Evolutionary conservation across 2,797 vertebrate species (phyloP), one percentile per base, ranked within the genome.

Genomic region (Galago senegalensis): DNA sequence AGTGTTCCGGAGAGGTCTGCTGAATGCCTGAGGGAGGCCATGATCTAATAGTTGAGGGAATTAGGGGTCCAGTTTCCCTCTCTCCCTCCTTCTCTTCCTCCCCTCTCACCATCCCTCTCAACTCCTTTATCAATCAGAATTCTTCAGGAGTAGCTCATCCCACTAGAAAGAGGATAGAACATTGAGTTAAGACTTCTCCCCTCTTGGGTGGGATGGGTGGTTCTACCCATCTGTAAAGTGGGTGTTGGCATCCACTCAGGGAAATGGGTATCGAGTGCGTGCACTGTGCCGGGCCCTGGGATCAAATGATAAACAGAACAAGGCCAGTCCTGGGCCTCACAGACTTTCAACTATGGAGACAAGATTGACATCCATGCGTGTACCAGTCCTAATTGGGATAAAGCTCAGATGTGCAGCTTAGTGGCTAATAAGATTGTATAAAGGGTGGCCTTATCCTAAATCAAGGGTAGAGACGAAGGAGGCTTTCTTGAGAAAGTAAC

Each of bases 401-500:
- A 76, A 58, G 43, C 23, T 87, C 13, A 8, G 60, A 76, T 12
- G 29, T 75, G 92, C 87, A 87, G 17, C 81, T 88, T 67, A 67
- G 61, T 73, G 80, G 75, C 75, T 75, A 70, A 0, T 43, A 60
- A 81, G 82, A 86, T 75, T 69, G 12, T 70, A 40, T n/a, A 53
- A 65, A 83, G 11, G 29, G 37, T 5, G 5, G 12, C 46, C 58
- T 49, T n/a, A 60, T 37, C 34, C 58, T 86, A 77, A 61, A 75
- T 91, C 60, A 34, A 17, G 79, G 67, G 5, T 67, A 40, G 53
- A 65, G 17, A 63, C 58, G 20, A 23, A 89, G 16, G 80, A 73
- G 73, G 34, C 9, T 88, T 92, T 95, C 80, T 87, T 77, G 20
- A 89, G 58, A 96, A 93, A 89, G 63, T 89, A 70, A 89, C 84